Base-by-base conservation (phyloP, 2,888 invertebrate species). In the Lasioglossum oenotherae region DNA sequence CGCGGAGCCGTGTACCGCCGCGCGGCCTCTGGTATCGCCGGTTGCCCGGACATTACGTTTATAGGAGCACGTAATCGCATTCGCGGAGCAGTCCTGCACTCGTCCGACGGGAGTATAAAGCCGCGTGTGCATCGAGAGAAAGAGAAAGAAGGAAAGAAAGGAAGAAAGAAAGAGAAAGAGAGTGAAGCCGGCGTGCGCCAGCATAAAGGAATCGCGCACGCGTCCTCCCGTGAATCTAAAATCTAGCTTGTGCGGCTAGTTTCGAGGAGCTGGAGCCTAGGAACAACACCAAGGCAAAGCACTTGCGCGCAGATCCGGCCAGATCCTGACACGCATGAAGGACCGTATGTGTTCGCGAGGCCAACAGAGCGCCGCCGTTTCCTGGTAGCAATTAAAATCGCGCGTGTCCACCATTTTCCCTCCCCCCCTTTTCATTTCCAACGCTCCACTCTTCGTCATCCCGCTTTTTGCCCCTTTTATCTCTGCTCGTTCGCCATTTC, bases 41-140 rank as follows among this genome's bases (percentile, higher is more conserved):
- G 72, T 75, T 76, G 46, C 38, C 60, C 77, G 64, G n/a, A 78
- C 72, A 72, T 87, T 76, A 80, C 88, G 85, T 90, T 88, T 86
- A 77, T 80, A 89, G 86, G 84, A 78, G 85, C 89, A 89, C 90
- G 90, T 90, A 90, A 89, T 89, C 89, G 88, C 87, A 85, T 89
- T 89, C 88, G 80, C 89, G 49, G 44, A 82, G 74, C 80, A 81
- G 82, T 69, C 38, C 81, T 81, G 87, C 89, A 83, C 90, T 90
- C 82, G 90, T 88, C 88, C 77, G 90, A 89, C 89, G 49, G 73
- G 90, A 81, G 88, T 74, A 90, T 89, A 89, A 90, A 89, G 86
- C 78, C 81, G 60, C 78, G 83, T 76, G 46, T 14, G 38, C 35
- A 38, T 69, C 31, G 27, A 72, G 79, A 84, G 74, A 71, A 74